Conservation (phyloP, 2,888 invertebrate species). For the Tillus elongatus region DNA sequence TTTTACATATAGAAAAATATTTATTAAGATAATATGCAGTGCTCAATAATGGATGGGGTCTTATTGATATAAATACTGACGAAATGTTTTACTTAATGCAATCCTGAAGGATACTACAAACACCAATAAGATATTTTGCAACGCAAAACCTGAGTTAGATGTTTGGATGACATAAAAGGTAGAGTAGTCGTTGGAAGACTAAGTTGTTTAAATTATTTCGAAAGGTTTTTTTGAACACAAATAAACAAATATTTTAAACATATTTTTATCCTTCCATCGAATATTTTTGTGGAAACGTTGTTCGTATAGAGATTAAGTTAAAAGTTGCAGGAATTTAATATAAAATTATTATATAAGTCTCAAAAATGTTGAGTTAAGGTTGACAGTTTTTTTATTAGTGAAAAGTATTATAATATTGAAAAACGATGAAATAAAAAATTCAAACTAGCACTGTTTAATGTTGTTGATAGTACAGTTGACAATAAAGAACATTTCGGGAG, state of each 20-base stretch:
- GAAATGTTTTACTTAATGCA: too few species aligned
- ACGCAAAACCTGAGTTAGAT: too few species aligned
- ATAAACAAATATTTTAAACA: too few species aligned
- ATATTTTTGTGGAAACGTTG: constrained; percentile 39
- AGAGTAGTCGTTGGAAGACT: constrained; percentile 22
- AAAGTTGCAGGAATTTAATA: constrained; percentile 38
- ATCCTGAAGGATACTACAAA: too few species aligned
- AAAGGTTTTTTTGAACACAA: constrained; percentile 9
- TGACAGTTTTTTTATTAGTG: constrained; percentile 43
- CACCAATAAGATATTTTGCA: too few species aligned
- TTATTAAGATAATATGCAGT: too few species aligned
- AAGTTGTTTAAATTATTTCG: constrained; percentile 15
- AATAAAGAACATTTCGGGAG: constrained; percentile 44
- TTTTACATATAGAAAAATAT: too few species aligned
- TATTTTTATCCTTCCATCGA: constrained; percentile 24
- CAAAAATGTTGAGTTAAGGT: constrained; percentile 40
- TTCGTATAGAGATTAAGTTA: constrained; percentile 37
- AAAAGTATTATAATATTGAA: constrained; percentile 44
- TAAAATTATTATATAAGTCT: constrained; percentile 40
- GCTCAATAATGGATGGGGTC: too few species aligned
- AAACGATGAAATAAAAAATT: constrained; percentile 44
- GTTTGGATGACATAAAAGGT: too few species aligned
- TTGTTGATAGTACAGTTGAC: constrained; percentile 44
- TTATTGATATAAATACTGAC: too few species aligned
- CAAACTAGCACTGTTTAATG: constrained; percentile 43